These are phyloP conservation scores for Scaptodrosophila lebanonensis DNA, from an alignment of 1,140 invertebrate genomes.

Conservation along the genomic window DNA sequence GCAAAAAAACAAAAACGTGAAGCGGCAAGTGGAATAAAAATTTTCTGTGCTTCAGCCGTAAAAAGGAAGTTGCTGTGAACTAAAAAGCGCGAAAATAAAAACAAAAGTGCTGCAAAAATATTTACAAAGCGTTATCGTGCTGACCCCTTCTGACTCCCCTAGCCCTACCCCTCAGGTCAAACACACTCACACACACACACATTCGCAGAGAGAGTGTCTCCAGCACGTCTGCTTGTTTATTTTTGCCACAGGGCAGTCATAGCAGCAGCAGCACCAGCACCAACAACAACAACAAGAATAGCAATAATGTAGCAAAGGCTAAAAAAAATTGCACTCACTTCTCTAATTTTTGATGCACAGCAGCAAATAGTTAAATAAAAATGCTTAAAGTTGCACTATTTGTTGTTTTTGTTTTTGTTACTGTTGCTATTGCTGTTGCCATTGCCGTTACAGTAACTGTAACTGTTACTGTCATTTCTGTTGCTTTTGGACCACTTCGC, in stretches of 20 bases:
- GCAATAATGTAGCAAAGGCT: too few species aligned
- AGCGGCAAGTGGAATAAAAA: conserved; percentile 70
- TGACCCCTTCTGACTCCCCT: conserved; percentile 34
- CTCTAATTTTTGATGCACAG: conserved; percentile 68
- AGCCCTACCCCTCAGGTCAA: conserved; percentile 4
- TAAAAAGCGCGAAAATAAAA: conserved; percentile 22
- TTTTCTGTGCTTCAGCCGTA: conserved; percentile 60
- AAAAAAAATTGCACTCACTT: conserved; percentile 62
- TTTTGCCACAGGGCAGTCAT: conserved; percentile 59
- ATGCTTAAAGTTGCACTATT: conserved; percentile 12
- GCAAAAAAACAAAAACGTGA: conserved; percentile 38
- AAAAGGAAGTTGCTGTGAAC: conserved; percentile 67
- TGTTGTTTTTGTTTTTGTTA: background rate
- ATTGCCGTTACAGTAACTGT: background rate
- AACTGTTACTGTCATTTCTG: background rate
- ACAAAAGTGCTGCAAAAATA: conserved; percentile 69
- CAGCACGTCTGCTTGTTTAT: conserved; percentile 64
- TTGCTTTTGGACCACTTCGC: conserved; percentile 3
- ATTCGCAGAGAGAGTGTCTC: background rate
- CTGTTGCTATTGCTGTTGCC: background rate
- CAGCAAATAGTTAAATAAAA: conserved; percentile 69
- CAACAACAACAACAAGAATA: too few species aligned
- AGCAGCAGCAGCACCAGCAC: too few species aligned
- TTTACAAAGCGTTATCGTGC: conserved; percentile 72
- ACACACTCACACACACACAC: conserved; percentile 19